phyloP scores from a whole-genome alignment of 2,888 invertebrate genomes.

The Eupsilia transversa region DNA sequence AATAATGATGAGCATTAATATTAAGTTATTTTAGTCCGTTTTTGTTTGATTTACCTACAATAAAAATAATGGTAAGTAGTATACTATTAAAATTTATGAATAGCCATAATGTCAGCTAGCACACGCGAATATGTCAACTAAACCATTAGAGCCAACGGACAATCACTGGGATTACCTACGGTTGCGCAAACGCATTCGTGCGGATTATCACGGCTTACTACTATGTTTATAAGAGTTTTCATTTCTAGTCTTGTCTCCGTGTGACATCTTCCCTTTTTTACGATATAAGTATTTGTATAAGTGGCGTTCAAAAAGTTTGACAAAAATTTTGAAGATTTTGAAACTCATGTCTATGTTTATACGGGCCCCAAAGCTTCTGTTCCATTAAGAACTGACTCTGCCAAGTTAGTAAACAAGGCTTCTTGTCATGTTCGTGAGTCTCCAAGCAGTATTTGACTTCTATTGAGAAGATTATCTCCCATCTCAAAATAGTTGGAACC shows the following conservation, averaged over 20 bases:
- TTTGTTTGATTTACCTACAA: neutral
- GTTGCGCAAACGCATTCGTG: neutral
- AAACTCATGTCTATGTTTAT: too few relatives aligned
- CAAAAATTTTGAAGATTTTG: too few relatives aligned
- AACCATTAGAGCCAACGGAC: too few relatives aligned
- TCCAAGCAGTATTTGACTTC: neutral
- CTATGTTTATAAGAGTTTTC: neutral
- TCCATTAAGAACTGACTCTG: too few relatives aligned
- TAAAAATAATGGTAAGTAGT: neutral
- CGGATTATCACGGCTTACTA: constrained; percentile 18
- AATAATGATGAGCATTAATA: neutral
- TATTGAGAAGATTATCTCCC: neutral
- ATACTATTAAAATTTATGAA: neutral
- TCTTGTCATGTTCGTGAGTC: neutral
- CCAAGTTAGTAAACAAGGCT: neutral
- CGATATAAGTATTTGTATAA: neutral
- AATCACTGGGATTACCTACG: constrained; percentile 16
- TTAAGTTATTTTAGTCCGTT: neutral
- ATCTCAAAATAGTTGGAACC: neutral
- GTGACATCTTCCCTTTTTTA: neutral
- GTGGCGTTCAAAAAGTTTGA: neutral
- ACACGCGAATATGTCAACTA: too few relatives aligned
- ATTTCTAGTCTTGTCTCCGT: neutral
- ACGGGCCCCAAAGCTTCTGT: too few relatives aligned
- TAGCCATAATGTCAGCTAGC: too few relatives aligned